A percentile compares a stretch with the other conserved stretches of the same genome.
Evolutionary conservation across 1,140 invertebrate species (phyloP).

Genomic region (Halictus rubicundus): DNA sequence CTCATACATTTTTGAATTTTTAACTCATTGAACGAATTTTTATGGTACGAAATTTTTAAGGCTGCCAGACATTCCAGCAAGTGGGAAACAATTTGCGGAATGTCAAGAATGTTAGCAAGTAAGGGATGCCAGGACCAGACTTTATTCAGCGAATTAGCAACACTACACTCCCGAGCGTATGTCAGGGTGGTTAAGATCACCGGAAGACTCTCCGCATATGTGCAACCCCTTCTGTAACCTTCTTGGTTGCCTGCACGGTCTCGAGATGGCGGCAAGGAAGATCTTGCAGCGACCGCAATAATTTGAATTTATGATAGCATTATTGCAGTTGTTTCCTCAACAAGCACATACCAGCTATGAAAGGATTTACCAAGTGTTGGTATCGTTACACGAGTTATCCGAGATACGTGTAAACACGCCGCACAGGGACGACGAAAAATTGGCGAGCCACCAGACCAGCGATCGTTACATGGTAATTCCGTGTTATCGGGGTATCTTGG

Average conservation of each 20-base stretch:
- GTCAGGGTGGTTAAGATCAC: neutral
- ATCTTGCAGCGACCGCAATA: constrained; percentile 33
- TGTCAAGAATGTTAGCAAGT: too few species aligned
- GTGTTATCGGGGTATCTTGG: too few species aligned
- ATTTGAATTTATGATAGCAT: constrained; percentile 49
- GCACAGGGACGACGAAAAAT: neutral
- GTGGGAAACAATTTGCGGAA: too few species aligned
- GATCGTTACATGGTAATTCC: constrained; percentile 7
- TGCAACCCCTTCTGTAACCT: neutral
- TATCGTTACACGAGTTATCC: constrained; percentile 17
- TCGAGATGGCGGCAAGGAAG: constrained; percentile 18
- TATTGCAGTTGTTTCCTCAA: constrained; percentile 45
- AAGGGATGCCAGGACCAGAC: too few species aligned
- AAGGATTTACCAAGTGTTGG: constrained; percentile 44
- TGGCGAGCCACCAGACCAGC: neutral
- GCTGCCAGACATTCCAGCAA: too few species aligned
- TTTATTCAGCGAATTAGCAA: neutral
- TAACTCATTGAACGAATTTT: too few species aligned
- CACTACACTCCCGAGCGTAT: neutral
- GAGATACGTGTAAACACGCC: neutral
- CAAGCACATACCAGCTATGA: constrained; percentile 29
- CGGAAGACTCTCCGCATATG: neutral
- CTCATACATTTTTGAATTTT: too few species aligned
- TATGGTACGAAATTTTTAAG: too few species aligned
- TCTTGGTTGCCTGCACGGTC: neutral